Percentiles rank a stretch among this genome's conserved stretches.
Evolutionary conservation across 2,888 invertebrate species (phyloP).

Genomic region (Drosophila ezoana): DNA sequence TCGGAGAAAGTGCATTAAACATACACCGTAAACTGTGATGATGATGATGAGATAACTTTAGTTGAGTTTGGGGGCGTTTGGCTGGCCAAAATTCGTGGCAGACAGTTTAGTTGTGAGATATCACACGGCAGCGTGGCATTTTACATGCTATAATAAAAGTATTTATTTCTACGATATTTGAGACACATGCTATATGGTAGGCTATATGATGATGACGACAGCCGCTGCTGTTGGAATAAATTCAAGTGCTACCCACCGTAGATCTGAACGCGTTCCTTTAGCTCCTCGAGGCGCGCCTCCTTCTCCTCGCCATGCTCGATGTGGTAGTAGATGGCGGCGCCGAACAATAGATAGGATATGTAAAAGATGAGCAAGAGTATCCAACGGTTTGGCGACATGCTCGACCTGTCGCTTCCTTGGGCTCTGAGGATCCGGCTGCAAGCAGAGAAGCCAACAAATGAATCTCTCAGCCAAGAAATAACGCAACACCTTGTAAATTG

Average conservation of each 20-base stretch:
- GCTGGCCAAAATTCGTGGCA: conserved; percentile 49
- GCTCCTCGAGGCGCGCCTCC: conserved; percentile 87
- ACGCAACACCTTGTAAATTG: conserved; percentile 34
- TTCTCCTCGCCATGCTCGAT: conserved; percentile 91
- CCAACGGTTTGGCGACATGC: conserved; percentile 93
- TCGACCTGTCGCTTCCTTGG: conserved; percentile 52
- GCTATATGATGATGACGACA: not conserved
- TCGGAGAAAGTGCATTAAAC: not conserved
- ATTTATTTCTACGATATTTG: conserved; percentile 31
- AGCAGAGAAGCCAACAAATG: conserved; percentile 11
- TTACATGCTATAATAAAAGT: conserved; percentile 28
- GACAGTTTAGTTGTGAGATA: conserved; percentile 56
- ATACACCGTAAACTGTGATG: not conserved
- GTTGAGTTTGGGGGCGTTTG: conserved; percentile 32
- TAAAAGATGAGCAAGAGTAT: conserved; percentile 91
- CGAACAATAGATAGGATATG: conserved; percentile 91
- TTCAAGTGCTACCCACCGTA: conserved; percentile 86
- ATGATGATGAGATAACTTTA: conserved; percentile 16
- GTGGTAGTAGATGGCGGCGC: conserved; percentile 94
- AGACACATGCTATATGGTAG: no score
- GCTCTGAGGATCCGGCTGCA: conserved; percentile 27
- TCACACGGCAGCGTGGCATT: conserved; percentile 52
- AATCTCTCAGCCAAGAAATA: not conserved
- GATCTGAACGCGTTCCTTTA: conserved; percentile 88
- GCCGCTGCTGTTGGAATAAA: not conserved